These are phyloP conservation scores for Tor tambroides DNA, from an alignment of 2,113 vertebrate species.

Conservation along the genomic window DNA sequence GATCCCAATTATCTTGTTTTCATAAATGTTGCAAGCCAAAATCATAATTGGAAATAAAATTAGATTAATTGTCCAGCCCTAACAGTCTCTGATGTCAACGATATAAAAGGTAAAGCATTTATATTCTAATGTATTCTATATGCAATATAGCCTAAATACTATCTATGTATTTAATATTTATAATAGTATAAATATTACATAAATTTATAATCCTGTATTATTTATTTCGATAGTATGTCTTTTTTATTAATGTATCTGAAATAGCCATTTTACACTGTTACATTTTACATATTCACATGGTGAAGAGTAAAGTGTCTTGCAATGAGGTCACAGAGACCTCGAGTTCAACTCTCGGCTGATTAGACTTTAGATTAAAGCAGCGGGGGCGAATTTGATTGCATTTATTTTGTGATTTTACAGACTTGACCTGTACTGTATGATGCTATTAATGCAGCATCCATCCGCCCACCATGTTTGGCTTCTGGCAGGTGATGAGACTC, in stretches of 20 bases:
- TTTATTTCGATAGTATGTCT: not conserved
- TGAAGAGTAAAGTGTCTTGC: not conserved
- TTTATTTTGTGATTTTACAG: conserved; percentile 6
- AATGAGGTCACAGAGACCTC: not conserved
- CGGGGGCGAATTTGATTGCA: not conserved
- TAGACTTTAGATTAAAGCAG: not conserved
- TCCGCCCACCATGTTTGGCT: not conserved
- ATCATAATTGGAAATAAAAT: not conserved
- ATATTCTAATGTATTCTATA: not conserved
- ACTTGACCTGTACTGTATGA: conserved; percentile 44
- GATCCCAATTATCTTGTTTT: not conserved
- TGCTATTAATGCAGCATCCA: conserved; percentile 51
- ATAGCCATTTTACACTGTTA: not conserved
- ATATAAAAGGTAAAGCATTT: not conserved
- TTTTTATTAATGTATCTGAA: not conserved
- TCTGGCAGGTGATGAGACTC: conserved; percentile 6
- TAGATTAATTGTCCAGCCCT: not conserved
- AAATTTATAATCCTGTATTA: not conserved
- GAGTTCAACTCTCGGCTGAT: not conserved
- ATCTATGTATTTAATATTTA: too few species aligned
- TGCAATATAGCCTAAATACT: too few species aligned
- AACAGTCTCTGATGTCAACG: not conserved
- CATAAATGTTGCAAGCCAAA: not conserved
- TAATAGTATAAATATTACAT: too few species aligned
- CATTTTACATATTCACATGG: not conserved